Evolutionary conservation across 2,797 vertebrate species (phyloP).

Genomic region (Hirundo rustica): DNA sequence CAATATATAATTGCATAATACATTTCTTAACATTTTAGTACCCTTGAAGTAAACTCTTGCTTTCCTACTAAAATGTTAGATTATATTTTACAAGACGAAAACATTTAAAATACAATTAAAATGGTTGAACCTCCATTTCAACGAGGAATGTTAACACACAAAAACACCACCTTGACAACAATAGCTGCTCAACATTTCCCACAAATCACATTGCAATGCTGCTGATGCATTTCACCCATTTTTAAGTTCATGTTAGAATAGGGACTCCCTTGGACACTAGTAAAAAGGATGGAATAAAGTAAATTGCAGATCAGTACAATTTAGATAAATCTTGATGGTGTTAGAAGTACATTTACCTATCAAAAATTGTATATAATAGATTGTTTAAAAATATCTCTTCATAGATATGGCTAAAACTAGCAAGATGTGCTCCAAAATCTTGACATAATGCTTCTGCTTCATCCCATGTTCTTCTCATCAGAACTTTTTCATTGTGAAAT

Average conservation of each 20-base stretch:
- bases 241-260: neutral
- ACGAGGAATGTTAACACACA: rapidly evolving
- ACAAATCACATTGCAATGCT: neutral
- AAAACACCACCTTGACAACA: neutral
- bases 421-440: conserved; percentile 90
- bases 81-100: neutral
- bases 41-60: neutral
- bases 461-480: conserved; percentile 91
- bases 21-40: neutral
- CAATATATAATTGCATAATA: neutral
- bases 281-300: neutral
- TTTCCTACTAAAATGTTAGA: neutral
- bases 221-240: neutral
- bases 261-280: neutral
- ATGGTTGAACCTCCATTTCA: neutral
- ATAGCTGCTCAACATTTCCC: neutral
- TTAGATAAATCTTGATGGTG: neutral
- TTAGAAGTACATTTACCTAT: conserved; percentile 79
- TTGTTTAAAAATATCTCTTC: conserved; percentile 89
- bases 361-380: conserved; percentile 87
- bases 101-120: neutral
- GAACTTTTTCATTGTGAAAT: conserved; percentile 91
- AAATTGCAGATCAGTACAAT: neutral
- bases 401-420: conserved; percentile 88
- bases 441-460: conserved; percentile 92